Percentiles rank a stretch among this genome's conserved stretches.
Evolutionary conservation across 2,797 vertebrate genomes (phyloP).

Genomic region (Cryptoprocta ferox): DNA sequence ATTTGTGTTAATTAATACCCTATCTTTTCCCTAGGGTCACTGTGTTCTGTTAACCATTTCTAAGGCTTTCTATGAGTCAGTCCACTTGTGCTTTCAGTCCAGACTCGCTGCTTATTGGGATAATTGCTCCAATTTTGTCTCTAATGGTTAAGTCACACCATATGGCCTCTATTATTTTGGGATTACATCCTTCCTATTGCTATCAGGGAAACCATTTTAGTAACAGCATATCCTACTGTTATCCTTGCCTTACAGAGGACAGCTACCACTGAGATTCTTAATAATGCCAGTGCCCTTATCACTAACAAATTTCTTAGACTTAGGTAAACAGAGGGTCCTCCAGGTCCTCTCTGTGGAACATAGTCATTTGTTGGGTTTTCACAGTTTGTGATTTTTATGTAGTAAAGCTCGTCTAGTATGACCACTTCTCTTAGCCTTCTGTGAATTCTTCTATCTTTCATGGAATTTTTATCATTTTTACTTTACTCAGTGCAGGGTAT

Average conservation of each 20-base stretch:
- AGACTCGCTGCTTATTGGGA: not conserved
- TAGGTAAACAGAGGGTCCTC: not conserved
- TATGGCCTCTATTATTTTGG: constrained; percentile 47
- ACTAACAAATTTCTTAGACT: not conserved
- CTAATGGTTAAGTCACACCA: constrained; percentile 27
- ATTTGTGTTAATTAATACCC: not conserved
- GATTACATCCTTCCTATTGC: not conserved
- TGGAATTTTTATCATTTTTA: not conserved
- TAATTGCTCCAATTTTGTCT: not conserved
- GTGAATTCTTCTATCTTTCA: not conserved
- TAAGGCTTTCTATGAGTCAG: not conserved
- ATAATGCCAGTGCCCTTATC: not conserved
- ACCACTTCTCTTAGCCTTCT: not conserved
- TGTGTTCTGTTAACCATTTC: not conserved
- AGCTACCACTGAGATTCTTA: not conserved
- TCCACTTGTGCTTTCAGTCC: not conserved
- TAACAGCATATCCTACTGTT: constrained; percentile 24
- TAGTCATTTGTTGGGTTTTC: not conserved
- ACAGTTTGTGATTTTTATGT: not conserved
- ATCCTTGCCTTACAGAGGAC: not conserved
- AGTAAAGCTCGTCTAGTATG: not conserved
- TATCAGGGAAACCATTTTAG: constrained; percentile 44
- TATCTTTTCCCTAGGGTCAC: not conserved
- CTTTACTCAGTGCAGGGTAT: not conserved
- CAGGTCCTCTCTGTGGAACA: not conserved